Percentiles rank a stretch among this genome's conserved stretches.
These are phyloP conservation scores for Pteronotus mesoamericanus DNA, from an alignment of 2,797 vertebrate species.

Conservation along the genomic window DNA sequence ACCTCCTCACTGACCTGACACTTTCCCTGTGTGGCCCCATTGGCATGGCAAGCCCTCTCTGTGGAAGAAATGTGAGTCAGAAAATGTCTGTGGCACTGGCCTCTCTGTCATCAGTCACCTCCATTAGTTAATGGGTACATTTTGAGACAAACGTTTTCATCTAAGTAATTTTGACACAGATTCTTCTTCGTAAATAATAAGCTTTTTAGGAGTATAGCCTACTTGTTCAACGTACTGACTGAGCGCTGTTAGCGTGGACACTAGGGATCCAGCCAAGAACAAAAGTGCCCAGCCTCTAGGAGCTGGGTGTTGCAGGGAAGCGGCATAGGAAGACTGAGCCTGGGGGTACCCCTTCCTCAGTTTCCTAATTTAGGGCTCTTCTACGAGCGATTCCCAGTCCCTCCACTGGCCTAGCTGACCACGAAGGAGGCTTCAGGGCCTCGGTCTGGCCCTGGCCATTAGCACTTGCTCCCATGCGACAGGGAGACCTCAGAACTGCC, in stretches of 20 bases:
- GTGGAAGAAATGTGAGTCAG: background rate
- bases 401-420: background rate
- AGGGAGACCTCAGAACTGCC: background rate
- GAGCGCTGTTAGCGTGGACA: background rate
- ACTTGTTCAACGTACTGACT: background rate
- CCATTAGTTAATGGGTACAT: background rate
- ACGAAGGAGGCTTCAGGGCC: no score
- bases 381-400: background rate
- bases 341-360: background rate
- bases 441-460: background rate
- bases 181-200: background rate
- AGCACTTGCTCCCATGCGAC: background rate
- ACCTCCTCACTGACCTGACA: background rate
- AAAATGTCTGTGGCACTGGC: background rate
- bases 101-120: background rate
- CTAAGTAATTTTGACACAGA: background rate
- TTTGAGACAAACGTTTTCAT: background rate
- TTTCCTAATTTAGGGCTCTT: background rate
- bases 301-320: background rate
- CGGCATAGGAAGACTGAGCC: accelerated
- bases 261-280: no score
- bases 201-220: background rate
- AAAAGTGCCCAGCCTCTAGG: background rate
- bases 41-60: background rate
- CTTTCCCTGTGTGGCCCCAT: background rate